Percentiles rank a stretch among this genome's conserved stretches.
Conservation (phyloP, 2,888 invertebrate genomes). For the Phanerotoma sp. region DNA sequence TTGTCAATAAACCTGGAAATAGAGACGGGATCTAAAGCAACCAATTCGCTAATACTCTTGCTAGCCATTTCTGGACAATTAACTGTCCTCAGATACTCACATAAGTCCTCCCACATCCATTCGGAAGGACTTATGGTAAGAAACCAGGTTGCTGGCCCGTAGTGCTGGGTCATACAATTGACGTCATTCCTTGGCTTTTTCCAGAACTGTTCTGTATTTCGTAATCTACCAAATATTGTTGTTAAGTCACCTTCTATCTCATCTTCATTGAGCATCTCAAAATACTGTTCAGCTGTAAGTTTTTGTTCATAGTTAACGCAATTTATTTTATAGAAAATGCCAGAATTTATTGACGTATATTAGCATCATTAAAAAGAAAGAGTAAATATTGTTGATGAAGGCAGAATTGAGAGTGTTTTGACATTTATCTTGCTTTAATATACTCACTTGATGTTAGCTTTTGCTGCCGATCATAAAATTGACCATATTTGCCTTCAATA, state of each 20-base stretch:
- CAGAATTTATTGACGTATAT: slow-evolving; percentile 35
- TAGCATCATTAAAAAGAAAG: slow-evolving; percentile 31
- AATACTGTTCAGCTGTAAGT: too few relatives aligned
- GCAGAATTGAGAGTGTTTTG: slow-evolving; percentile 33
- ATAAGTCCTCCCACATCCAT: slow-evolving; percentile 41
- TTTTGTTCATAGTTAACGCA: slow-evolving; percentile 31
- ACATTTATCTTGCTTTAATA: slow-evolving; percentile 34
- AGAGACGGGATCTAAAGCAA: slow-evolving; percentile 44
- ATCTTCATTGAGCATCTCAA: too few relatives aligned
- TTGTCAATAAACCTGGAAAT: slow-evolving; percentile 43
- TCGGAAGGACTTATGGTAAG: slow-evolving; percentile 34
- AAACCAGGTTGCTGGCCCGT: slow-evolving; percentile 38
- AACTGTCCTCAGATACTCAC: slow-evolving; percentile 38
- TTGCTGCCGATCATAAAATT: slow-evolving; percentile 19
- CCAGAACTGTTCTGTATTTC: slow-evolving; percentile 29
- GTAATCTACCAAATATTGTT: slow-evolving; percentile 27
- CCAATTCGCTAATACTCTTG: slow-evolving; percentile 38
- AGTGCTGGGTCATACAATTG: slow-evolving; percentile 34
- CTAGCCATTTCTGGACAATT: slow-evolving; percentile 34
- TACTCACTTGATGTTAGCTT: slow-evolving; percentile 31
- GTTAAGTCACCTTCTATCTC: slow-evolving; percentile 39
- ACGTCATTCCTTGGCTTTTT: slow-evolving; percentile 31
- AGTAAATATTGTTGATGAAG: slow-evolving; percentile 34
- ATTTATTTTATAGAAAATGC: slow-evolving; percentile 42
- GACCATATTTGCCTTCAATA: slow-evolving; percentile 12